Base-by-base conservation (phyloP, 2,797 vertebrate genomes). In the Hapalemur alaotrensis region DNA sequence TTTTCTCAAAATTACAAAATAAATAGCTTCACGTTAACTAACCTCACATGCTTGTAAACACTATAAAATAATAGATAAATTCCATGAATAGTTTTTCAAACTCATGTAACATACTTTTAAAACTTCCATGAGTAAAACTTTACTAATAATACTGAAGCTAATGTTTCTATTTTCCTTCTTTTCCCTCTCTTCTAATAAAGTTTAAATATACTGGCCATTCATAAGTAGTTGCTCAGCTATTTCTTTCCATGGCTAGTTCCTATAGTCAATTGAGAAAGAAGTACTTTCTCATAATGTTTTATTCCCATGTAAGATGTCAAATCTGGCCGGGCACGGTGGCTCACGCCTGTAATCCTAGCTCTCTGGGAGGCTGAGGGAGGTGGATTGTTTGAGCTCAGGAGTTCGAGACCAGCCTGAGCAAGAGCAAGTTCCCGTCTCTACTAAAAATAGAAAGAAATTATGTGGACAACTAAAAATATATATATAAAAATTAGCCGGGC, bases 121-220 rank as follows among this genome's bases (percentile, higher is more conserved):
- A 95, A 92, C 43, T 78, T 57, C 7, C 23, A 23, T 15, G 14
- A 95, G 12, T 81, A 95, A 95, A 95, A 88, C 52, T 81, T 90
- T 52, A 85, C 5, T 89, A 91, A 87, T n/a, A 79, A 30, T 43
- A 72, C 43, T 84, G 32, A 81, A 54, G 32, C n/a, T 91, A 91
- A 65, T 13, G 61, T 85, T 81, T 81, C 90, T 54, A 82, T 46
- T 86, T 87, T 78, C 32, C 57, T 79, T 82, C 50, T 69, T 88
- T 75, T 80, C 91, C 63, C 52, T 69, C 43, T 54, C 76, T 54
- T 41, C 46, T 73, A 61, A 75, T 61, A 28, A 61, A 75, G 54
- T 38, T 79, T 54, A 35, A 79, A 25, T 38, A 79, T 15, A 91
- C 14, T 76, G 9, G 38, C 54, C 48, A 96, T 25, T 85, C 38